Base-by-base conservation (phyloP, 2,888 invertebrate species). In the Gandaritis pyraliata region DNA sequence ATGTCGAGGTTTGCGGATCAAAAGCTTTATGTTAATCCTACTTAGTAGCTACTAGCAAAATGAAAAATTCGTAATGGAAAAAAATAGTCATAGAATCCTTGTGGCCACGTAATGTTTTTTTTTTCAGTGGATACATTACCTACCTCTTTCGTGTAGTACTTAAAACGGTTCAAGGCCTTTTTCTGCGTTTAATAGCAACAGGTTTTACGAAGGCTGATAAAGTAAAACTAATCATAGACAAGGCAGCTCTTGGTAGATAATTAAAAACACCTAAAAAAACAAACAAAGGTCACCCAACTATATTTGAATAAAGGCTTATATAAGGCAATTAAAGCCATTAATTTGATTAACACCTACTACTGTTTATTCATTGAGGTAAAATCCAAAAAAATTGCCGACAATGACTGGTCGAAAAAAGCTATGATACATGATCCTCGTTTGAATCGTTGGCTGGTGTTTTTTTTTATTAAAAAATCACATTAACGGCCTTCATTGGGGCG, bases 401-500 rank as follows among this genome's bases (percentile, higher is more conserved):
- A 91, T 91, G 90, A 90, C 90, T 90, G 90, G 88, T 85, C 88
- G 81, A 88, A 91, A 90, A 86, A 81, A 81, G 85, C 87, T 90
- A 91, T 92, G 92, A 92, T 92, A 92, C 91, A 92, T 86, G 91
- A 88, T 88, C 87, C 90, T 88, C 90, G 90, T 90, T 90, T 87
- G 86, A 62, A 62, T 62, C 58, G 89, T 83, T 81, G n/a, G n/a
- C n/a, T 83, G 84, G 86, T 86, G 85, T 88, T 85, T 72, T 88
- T 85, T 49, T 90, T 87, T 88, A 88, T 86, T 86, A 87, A 88
- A 91, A 91, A 91, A 91, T 92, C 92, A 91, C 90, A 92, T 92
- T 92, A 92, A 90, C 92, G 87, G 85, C 90, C 89, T 90, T 91
- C 91, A 91, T 91, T 91, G 90, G 92, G 90, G 89, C 90, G 89